Percentiles rank a stretch among this genome's conserved stretches.
phyloP scores from a whole-genome alignment of 2,797 vertebrate species.

The Anolis apletophallus region DNA sequence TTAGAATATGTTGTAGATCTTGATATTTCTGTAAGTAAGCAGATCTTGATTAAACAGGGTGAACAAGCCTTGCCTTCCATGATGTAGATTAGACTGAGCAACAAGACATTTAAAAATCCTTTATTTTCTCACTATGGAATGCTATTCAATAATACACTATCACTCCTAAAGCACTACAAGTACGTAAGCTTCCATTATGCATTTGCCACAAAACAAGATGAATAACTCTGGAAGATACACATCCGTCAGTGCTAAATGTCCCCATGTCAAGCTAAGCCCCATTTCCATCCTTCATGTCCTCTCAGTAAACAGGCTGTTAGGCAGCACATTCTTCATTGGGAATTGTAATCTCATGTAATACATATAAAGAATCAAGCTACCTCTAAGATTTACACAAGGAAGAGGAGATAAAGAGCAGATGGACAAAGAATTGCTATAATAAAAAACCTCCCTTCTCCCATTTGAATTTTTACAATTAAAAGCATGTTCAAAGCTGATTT shows the following conservation, averaged over 20 bases:
- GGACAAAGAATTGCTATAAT: constrained; percentile 25
- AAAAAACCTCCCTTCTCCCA: background rate
- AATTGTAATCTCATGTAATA: constrained; percentile 45
- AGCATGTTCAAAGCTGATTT: constrained; percentile 8
- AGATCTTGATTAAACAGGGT: background rate
- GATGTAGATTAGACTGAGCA: background rate
- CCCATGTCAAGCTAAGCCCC: constrained; percentile 47
- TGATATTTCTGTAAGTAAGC: background rate
- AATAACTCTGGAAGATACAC: constrained; percentile 46
- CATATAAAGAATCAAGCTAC: constrained; percentile 65
- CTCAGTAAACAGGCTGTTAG: constrained; percentile 49
- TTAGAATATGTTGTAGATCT: background rate
- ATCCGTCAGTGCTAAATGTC: constrained; percentile 49
- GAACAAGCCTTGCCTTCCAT: background rate
- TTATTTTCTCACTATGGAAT: background rate
- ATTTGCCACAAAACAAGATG: constrained; percentile 50
- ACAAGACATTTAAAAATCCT: constrained; percentile 5
- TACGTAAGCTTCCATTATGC: constrained; percentile 47
- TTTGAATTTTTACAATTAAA: constrained; percentile 20
- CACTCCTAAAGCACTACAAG: constrained; percentile 25
- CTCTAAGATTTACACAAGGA: constrained; percentile 42
- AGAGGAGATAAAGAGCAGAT: constrained; percentile 2
- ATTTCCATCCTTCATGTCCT: constrained; percentile 61
- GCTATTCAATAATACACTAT: background rate
- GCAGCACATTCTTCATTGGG: constrained; percentile 42